A percentile compares a stretch with the other conserved stretches of the same genome.
These are phyloP conservation scores for Galeopterus variegatus DNA, from an alignment of 2,113 vertebrate genomes.

Conservation along the genomic window DNA sequence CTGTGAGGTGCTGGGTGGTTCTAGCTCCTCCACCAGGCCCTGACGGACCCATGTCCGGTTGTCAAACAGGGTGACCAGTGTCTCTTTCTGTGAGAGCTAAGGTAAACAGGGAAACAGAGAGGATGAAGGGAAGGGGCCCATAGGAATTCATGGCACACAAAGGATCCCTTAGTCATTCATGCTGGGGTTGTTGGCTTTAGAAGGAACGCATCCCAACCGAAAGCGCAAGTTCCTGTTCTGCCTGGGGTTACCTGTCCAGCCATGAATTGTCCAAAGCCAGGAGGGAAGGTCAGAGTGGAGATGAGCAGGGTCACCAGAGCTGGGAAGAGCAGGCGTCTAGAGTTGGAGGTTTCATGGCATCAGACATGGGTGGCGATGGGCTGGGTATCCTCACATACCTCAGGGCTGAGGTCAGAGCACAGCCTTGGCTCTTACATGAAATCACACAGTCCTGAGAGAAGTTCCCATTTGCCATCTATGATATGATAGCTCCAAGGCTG, in stretches of 20 bases:
- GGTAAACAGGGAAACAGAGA: not conserved
- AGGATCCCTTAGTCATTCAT: not conserved
- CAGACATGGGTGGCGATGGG: not conserved
- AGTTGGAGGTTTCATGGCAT: slow-evolving; percentile 19
- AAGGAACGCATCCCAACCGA: not conserved
- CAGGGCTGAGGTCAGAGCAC: slow-evolving; percentile 13
- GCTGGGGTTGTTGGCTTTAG: not conserved
- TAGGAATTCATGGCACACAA: not conserved
- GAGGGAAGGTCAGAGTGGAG: slow-evolving; percentile 96
- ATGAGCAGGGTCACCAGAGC: slow-evolving; percentile 96
- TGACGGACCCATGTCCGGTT: slow-evolving; percentile 97
- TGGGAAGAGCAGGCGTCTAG: slow-evolving; percentile 96
- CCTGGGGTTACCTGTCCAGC: slow-evolving; percentile 94
- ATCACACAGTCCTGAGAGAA: slow-evolving; percentile 14
- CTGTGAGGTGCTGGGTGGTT: slow-evolving; percentile 92
- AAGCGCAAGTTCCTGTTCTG: not conserved
- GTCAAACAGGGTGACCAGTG: slow-evolving; percentile 96
- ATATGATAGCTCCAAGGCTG: not conserved
- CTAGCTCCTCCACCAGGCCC: slow-evolving; percentile 94
- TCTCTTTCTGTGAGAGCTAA: slow-evolving; percentile 98
- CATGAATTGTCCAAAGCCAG: slow-evolving; percentile 99
- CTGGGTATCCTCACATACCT: not conserved
- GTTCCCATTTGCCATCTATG: not conserved
- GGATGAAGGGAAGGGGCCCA: not conserved
- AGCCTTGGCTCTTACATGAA: not conserved